Evolutionary conservation across 2,113 vertebrate genomes (phyloP), one percentile per base, ranked within the genome.

Genomic region (Strigops habroptila): DNA sequence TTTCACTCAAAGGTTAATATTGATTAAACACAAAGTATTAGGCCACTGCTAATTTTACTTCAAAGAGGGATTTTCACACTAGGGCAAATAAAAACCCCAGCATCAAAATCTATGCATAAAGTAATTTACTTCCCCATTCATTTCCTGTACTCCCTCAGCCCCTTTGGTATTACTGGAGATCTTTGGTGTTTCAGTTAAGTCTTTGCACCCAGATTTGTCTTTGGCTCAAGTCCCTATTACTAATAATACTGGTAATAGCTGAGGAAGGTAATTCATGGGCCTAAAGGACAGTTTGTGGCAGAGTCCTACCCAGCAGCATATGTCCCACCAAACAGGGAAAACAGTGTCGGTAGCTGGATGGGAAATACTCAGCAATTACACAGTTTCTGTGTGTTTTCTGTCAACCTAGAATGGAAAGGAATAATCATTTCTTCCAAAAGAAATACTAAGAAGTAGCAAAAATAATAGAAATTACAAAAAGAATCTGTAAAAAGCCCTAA

Each of bases 41-140:
- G 16, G 12, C 35, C 57, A 89, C 51, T 51, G 35, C 18, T 87
- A 55, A 91, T 91, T 95, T 95, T 93, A 81, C 65, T 91, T 96
- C 81, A 81, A 92, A 88, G 28, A 67, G 21, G 31, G 49, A 80
- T 55, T 94, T 95, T 90, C 82, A 78, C 43, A 65, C 33, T 52
- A 57, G 9, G 37, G 21, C 27, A 80, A 86, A 89, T 43, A 33
- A 82, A 68, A 85, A 82, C 8, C 4, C 0, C 41, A 69, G 12
- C 19, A 76, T 60, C 35, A 44, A 52, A 68, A 77, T 39, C 64
- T 80, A 19, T 25, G 12, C 10, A 80, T n/a, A 48, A 89, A 86
- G 25, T 55, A 49, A 87, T 90, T 88, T 88, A 76, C 25, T 87
- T 95, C 83, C 31, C 41, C 30, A 85, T 75, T 91, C 41, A 73